These are phyloP conservation scores for Beaufortia kweichowensis DNA, from an alignment of 2,113 vertebrate species.

Conservation along the genomic window DNA sequence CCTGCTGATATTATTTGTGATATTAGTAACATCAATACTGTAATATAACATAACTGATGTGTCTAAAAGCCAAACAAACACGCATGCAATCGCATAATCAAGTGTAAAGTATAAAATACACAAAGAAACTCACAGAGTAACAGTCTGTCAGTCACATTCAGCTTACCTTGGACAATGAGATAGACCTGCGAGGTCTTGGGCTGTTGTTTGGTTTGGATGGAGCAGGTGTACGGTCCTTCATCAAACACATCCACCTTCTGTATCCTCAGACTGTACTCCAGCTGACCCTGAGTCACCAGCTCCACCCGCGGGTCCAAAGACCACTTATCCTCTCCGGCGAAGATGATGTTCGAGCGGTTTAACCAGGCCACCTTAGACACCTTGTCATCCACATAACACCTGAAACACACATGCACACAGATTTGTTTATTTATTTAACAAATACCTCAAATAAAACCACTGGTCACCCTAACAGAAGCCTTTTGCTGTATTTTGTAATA, in stretches of 20 bases:
- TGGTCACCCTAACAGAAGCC: not conserved
- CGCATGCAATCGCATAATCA: too few species aligned
- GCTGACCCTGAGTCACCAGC: conserved; percentile 91
- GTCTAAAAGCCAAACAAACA: not conserved
- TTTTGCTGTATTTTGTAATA: too few species aligned
- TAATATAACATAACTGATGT: too few species aligned
- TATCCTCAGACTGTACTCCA: conserved; percentile 98
- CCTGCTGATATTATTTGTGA: too few species aligned
- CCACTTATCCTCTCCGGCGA: conserved; percentile 97
- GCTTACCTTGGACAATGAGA: conserved; percentile 97
- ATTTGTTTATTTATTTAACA: too few species aligned
- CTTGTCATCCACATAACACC: conserved; percentile 97
- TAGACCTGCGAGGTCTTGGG: conserved; percentile 96
- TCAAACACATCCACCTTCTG: conserved; percentile 98
- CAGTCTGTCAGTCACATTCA: conserved; percentile 35
- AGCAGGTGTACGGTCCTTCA: conserved; percentile 96
- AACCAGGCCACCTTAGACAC: conserved; percentile 98
- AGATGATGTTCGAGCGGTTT: conserved; percentile 99
- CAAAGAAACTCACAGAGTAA: too few species aligned
- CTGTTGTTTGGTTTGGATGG: conserved; percentile 94
- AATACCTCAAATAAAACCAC: too few species aligned
- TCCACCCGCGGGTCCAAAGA: conserved; percentile 96
- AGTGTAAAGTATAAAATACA: too few species aligned
- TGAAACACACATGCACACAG: conserved; percentile 65
- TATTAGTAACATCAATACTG: too few species aligned